Conservation (phyloP, 1,140 invertebrate species). For the Temnothorax curvispinosus region DNA sequence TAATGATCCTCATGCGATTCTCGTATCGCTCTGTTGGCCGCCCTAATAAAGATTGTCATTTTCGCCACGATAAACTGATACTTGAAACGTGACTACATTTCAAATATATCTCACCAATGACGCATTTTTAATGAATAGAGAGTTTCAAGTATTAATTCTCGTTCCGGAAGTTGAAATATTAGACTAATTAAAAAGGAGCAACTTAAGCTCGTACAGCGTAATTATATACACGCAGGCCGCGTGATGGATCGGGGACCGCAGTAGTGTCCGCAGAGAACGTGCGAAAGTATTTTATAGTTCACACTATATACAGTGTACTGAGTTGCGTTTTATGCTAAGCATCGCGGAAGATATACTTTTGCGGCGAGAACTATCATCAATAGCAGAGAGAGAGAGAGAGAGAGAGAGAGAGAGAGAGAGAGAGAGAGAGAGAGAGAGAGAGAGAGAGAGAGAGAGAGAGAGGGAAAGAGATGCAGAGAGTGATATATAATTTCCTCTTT, state of each 20-base stretch:
- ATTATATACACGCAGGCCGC: background rate
- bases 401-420: background rate
- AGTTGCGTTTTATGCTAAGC: constrained; percentile 28
- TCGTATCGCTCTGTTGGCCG: background rate
- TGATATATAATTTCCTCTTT: constrained; percentile 25
- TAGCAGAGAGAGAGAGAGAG: no score
- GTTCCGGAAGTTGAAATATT: constrained; percentile 2
- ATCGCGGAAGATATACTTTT: constrained; percentile 21
- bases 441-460: background rate
- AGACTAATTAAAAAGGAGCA: constrained; percentile 2
- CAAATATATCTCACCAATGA: background rate
- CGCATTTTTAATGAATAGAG: background rate
- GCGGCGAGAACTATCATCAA: constrained; percentile 14
- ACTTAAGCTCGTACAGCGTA: background rate
- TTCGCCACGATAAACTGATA: background rate
- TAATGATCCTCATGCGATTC: background rate
- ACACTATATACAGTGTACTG: background rate
- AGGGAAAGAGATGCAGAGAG: background rate
- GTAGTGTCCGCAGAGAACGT: constrained; percentile 13
- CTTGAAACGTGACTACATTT: background rate
- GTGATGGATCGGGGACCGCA: background rate
- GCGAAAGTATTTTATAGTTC: background rate
- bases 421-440: background rate
- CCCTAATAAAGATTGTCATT: background rate
- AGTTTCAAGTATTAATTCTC: background rate